phyloP scores from a whole-genome alignment of 2,888 invertebrate genomes.

The Euzophera pinguis region DNA sequence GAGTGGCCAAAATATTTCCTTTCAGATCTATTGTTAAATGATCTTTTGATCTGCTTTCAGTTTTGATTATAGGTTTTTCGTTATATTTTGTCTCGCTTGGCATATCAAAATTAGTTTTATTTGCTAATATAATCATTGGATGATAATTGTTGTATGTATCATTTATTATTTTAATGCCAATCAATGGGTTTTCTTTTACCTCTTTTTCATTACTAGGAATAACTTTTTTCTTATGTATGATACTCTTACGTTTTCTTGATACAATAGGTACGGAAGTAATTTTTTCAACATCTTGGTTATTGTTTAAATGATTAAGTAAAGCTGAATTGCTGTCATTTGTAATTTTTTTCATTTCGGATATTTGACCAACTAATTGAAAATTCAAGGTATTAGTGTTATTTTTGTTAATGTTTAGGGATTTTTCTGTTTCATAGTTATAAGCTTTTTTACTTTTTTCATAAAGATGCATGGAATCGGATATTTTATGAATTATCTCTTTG shows the following conservation, averaged over 20 bases:
- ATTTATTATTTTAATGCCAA: not conserved
- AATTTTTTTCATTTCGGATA: conserved; percentile 15
- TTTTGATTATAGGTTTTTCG: conserved; percentile 11
- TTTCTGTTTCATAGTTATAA: not conserved
- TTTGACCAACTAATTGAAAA: not conserved
- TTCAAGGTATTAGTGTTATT: not conserved
- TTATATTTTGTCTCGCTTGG: not conserved
- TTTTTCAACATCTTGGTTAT: conserved; percentile 25
- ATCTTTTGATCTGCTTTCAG: not conserved
- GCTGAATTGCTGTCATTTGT: conserved; percentile 38
- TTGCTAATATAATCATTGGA: conserved; percentile 11
- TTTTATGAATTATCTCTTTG: not conserved
- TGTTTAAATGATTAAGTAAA: conserved; percentile 49
- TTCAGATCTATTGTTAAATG: conserved; percentile 57
- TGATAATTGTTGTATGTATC: conserved; percentile 1
- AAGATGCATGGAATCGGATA: not conserved
- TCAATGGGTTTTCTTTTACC: conserved; percentile 19
- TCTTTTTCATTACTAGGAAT: conserved; percentile 18
- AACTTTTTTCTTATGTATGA: conserved; percentile 12
- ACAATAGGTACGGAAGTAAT: conserved; percentile 8
- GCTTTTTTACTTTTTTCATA: not conserved
- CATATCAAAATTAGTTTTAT: not conserved
- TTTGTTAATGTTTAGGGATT: not conserved
- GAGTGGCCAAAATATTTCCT: conserved; percentile 62
- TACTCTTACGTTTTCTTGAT: conserved; percentile 32